Evolutionary conservation across 2,113 vertebrate genomes (phyloP), one percentile per base, ranked within the genome.

Genomic region (Nansenia antarctica): DNA sequence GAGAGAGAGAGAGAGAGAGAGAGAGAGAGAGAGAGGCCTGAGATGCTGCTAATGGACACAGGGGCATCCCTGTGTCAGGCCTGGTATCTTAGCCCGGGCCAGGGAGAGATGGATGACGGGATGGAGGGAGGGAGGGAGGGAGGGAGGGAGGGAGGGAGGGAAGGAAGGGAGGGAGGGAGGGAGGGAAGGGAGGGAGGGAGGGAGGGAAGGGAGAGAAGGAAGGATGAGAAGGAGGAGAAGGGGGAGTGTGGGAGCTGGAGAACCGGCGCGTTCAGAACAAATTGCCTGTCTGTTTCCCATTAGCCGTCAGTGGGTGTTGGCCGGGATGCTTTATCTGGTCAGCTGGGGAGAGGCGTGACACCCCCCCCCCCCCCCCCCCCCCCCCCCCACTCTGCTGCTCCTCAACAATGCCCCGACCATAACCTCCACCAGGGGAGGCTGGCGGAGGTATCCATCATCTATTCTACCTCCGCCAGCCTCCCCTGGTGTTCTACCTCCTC

Each of bases 31-130:
- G 45, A 4, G 45, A 11, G 58, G 64, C 71, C 78, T 74, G 72
- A 60, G 67, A 70, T 65, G 76, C 75, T 62, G 68, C 76, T 89
- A 90, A 90, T 89, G 86, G 87, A 89, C 78, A 82, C 2, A 70
- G 72, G 86, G 87, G 84, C 88, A 87, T 83, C 85, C 73, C n/a
- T n/a, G 87, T 89, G 86, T 91, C 88, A 89, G 83, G 77, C 84
- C 87, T 78, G 83, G 81, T 85, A 76, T 86, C 79, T 78, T 60
- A 47, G 67, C 72, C 64, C n/a, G 39, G 69, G 78, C 65, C 64
- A 1, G 58, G 73, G 71, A 1, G 55, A 71, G 71, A 83, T 87
- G 69, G 79, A 83, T 82, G 72, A 65, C 83, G 63, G 79, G 79
- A 81, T 81, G 22, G 54, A 34, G 39, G 34, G 54, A 12, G 32